Evolutionary conservation across 2,113 vertebrate species (phyloP), one percentile per base, ranked within the genome.

Genomic region (Todiramphus saurophagus): DNA sequence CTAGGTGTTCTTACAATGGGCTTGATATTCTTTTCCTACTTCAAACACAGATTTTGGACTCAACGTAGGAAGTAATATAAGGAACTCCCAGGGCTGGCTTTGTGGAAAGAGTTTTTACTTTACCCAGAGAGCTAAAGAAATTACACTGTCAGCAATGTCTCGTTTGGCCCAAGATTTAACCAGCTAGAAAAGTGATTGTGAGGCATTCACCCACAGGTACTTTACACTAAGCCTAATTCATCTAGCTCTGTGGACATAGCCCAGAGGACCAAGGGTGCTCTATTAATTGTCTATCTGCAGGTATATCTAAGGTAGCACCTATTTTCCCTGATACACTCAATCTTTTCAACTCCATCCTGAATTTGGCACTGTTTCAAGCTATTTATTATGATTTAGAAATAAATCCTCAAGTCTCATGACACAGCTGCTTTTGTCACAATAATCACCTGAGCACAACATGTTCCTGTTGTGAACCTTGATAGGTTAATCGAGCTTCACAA

Each of bases 311-410:
- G 44, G 30, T 41, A 86, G 3, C 21, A 83, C 46, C 15, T 86
- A 39, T 89, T 90, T 90, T 93, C 37, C 33, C 44, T 56, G 33
- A 75, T 78, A 39, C 5, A 67, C 12, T 87, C 31, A 63, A 46
- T 56, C 51, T 94, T 83, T 94, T 86, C 88, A 74, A 27, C 37
- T 77, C 35, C 68, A 2, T 83, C 60, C 17, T 68, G 79, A 86
- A 89, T 90, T 73, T 95, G 85, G 72, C 78, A 74, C 33, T 53
- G 21, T 33, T 93, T 90, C 39, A 92, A 92, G 51, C 27, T 90
- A 33, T 88, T 87, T 87, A 77, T 91, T 92, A 80, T 81, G 50
- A 91, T 90, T 78, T 88, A 50, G 70, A 80, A 96, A 96, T 70
- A 94, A 96, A 90, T 88, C 75, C 39, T 83, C 18, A 77, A 80